Evolutionary conservation across 2,113 vertebrate genomes (phyloP).

Genomic region (Ariopsis seemanni): DNA sequence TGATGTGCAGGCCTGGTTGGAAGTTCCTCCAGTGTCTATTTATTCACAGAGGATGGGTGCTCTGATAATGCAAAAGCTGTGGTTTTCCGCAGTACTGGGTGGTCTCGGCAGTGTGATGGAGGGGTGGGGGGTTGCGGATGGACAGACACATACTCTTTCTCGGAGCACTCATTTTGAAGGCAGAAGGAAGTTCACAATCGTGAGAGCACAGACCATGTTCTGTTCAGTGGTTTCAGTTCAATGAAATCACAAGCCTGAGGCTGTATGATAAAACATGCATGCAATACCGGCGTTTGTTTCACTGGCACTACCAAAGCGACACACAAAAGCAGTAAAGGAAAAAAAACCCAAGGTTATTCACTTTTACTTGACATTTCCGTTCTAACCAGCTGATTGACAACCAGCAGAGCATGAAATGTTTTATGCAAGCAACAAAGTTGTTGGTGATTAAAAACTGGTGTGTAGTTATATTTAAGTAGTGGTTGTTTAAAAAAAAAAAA

Average conservation of each 20-base stretch:
- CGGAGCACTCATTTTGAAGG: conserved; percentile 18
- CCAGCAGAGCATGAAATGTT: not conserved
- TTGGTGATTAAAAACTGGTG: not conserved
- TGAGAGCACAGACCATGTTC: conserved; percentile 54
- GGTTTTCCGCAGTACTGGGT: conserved; percentile 40
- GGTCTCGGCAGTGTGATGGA: conserved; percentile 43
- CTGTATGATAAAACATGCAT: conserved; percentile 50
- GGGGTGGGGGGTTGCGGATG: not conserved
- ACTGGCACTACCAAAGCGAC: conserved; percentile 49
- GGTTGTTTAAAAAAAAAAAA: not conserved
- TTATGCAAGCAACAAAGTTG: not conserved
- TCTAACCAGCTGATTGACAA: conserved; percentile 31
- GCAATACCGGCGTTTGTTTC: conserved; percentile 64
- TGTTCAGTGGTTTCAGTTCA: conserved; percentile 42
- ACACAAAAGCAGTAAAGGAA: conserved; percentile 28
- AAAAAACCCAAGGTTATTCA: conserved; percentile 21
- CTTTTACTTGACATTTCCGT: conserved; percentile 34
- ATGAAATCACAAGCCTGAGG: conserved; percentile 45
- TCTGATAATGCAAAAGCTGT: conserved; percentile 30
- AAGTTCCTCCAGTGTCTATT: conserved; percentile 41
- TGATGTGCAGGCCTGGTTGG: conserved; percentile 9
- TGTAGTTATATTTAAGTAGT: not conserved
- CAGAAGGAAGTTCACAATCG: conserved; percentile 48
- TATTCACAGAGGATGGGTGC: conserved; percentile 19
- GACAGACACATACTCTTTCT: conserved; percentile 31